Conservation (phyloP, 2,888 invertebrate genomes). For the Aphodius granarius region DNA sequence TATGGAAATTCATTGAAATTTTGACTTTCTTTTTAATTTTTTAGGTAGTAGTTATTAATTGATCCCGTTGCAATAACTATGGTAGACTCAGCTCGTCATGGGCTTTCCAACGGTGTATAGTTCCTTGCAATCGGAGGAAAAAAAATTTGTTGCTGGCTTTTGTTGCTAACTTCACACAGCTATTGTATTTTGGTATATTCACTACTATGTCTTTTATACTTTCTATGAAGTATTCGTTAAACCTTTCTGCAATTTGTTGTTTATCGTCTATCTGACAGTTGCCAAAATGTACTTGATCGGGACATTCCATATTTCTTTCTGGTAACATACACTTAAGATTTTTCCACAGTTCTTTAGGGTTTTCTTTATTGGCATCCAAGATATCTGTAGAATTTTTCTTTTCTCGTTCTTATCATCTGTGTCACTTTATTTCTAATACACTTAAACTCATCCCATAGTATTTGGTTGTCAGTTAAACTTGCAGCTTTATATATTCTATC, state of each 20-base stretch:
- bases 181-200: not conserved
- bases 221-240: not conserved
- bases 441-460: not conserved
- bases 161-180: too few species aligned
- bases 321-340: too few species aligned
- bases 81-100: too few species aligned
- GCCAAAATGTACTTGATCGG: not conserved
- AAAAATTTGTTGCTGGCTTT: too few species aligned
- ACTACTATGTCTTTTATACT: not conserved
- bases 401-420: not conserved
- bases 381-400: not conserved
- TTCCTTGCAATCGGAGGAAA: too few species aligned
- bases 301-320: too few species aligned
- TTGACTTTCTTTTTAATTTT: too few species aligned
- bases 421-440: not conserved
- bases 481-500: not conserved
- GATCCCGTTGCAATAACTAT: too few species aligned
- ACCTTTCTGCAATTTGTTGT: not conserved
- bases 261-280: not conserved
- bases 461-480: not conserved
- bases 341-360: too few species aligned
- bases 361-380: not conserved
- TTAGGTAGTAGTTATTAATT: too few species aligned
- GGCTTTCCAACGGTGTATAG: too few species aligned
- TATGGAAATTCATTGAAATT: too few species aligned